phyloP scores from a whole-genome alignment of 2,113 vertebrate species.

The Tyto alba region DNA sequence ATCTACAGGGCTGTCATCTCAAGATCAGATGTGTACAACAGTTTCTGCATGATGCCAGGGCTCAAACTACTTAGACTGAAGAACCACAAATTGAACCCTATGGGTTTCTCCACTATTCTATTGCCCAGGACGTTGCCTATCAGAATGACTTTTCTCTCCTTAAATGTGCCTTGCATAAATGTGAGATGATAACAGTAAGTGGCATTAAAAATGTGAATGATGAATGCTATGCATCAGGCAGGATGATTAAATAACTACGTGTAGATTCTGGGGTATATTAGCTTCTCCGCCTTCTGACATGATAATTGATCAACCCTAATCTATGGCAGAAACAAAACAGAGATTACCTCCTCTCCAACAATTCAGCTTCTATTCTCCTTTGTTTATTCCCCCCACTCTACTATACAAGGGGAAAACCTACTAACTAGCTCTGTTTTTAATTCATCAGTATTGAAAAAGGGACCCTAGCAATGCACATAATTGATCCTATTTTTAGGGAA shows the following conservation, averaged over 20 bases:
- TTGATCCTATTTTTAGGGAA: neutral
- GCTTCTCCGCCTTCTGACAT: neutral
- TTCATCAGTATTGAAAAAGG: neutral
- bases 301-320: neutral
- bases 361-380: neutral
- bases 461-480: neutral
- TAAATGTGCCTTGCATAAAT: conserved; percentile 1
- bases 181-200: neutral
- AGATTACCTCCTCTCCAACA: conserved; percentile 3
- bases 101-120: neutral
- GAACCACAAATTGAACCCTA: neutral
- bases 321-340: conserved; percentile 12
- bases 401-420: neutral
- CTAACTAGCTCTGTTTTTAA: conserved; percentile 21
- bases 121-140: neutral
- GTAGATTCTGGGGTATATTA: conserved; percentile 9
- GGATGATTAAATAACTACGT: conserved; percentile 21
- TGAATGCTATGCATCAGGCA: neutral
- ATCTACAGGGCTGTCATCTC: neutral
- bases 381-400: neutral
- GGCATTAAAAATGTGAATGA: conserved; percentile 21
- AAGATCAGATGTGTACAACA: neutral
- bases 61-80: neutral
- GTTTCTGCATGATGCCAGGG: neutral
- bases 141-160: neutral